Evolutionary conservation across 2,888 invertebrate species (phyloP).

Genomic region (Zelleria hepariella): DNA sequence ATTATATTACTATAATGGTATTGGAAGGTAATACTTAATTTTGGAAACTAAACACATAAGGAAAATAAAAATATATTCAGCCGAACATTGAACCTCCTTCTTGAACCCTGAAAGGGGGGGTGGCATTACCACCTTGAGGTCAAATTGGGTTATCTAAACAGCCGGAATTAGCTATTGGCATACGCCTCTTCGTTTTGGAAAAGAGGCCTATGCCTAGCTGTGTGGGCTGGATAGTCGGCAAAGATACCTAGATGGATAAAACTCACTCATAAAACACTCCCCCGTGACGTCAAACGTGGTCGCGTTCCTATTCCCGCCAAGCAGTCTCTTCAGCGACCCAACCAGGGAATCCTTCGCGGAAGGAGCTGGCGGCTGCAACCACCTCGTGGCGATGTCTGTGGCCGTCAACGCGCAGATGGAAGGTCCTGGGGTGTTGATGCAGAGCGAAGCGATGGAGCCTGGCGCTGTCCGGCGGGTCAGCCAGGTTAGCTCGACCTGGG

Average conservation of each 20-base stretch:
- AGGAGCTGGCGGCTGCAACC: conserved; percentile 26
- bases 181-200: too few relatives aligned
- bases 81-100: too few relatives aligned
- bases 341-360: conserved; percentile 34
- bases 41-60: too few relatives aligned
- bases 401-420: conserved; percentile 54
- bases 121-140: too few relatives aligned
- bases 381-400: conserved; percentile 39
- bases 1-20: too few relatives aligned
- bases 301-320: conserved; percentile 45
- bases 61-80: too few relatives aligned
- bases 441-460: conserved; percentile 35
- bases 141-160: too few relatives aligned
- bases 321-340: conserved; percentile 27
- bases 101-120: too few relatives aligned
- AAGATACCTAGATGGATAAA: neutral
- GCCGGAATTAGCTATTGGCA: too few relatives aligned
- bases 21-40: too few relatives aligned
- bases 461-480: conserved; percentile 38
- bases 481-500: conserved; percentile 51
- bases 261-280: conserved; percentile 48
- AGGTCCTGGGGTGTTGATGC: conserved; percentile 40
- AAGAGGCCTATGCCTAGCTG: too few relatives aligned
- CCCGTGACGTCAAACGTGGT: conserved; percentile 54
- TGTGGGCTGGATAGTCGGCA: too few relatives aligned